Evolutionary conservation across 1,140 invertebrate genomes (phyloP), one percentile per base, ranked within the genome.

Genomic region (Listronotus oregonensis): DNA sequence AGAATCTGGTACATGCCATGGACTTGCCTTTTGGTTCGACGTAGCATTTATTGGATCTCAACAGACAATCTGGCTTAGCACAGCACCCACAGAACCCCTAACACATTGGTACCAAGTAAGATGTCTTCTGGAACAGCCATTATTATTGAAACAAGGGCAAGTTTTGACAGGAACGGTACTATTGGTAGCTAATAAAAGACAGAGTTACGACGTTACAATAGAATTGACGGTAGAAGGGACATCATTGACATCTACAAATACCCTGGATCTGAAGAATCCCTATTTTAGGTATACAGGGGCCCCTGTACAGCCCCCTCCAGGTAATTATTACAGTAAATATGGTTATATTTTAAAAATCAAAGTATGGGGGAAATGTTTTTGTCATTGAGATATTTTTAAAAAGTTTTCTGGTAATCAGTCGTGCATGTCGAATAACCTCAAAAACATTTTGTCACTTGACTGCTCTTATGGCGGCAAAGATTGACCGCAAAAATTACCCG

Each of bases 61-160:
- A 64, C 90, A 94, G 75, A 90, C 93, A 58, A 90, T 99, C 52
- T 99, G 97, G 96, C 80, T 99, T 5, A 98, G 96, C n/a, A 99
- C 97, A 17, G 89, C 96, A 7, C 97, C 97, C 0, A 98, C 96
- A 14, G 96, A 99, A 78, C 95, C 97, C n/a, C 82, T 99, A 3
- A 99, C 97, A 34, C 97, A 99, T 81, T 99, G 97, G 97, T 99
- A 99, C 81, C 97, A 99, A 87, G 97, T 99, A 9, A 86, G 97
- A 44, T 99, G 97, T 80, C 83, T 99, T 32, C 78, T 99, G 31
- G 93, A 97, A 75, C 91, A 90, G 67, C 97, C 97, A 6, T 86
- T 99, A 32, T 92, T 99, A 75, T 93, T 94, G 34, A 96, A 97
- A 82, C 92, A 94, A 79, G 96, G 96, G 3, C 95, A 99, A 80